Base-by-base conservation (phyloP, 2,797 vertebrate genomes). In the Hirundo rustica region DNA sequence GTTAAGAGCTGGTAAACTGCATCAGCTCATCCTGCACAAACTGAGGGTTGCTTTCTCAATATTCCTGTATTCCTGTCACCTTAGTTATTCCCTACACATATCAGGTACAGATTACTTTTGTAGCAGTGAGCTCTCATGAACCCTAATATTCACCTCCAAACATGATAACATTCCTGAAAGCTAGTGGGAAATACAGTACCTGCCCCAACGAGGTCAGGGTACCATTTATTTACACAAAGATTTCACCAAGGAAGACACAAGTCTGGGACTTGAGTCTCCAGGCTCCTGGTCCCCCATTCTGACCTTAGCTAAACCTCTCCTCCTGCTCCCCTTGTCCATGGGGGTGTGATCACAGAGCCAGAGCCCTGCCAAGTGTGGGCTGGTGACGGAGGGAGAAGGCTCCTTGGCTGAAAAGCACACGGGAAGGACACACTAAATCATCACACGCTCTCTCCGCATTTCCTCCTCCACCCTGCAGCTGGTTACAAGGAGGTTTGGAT, bases 341-440 rank as follows among this genome's bases (percentile, higher is more conserved):
- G 16, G 32, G 26, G 14, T 88, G 65, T 14, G 54, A 68, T 42
- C 29, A 77, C 15, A 3, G 8, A 92, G 62, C 29, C 22, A 3
- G 34, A 89, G 48, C 76, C 23, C 5, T 3, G 32, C 54, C 1
- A 10, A 75, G 51, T 10, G 18, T 1, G 10, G 48, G 61, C 16
- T 73, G 71, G 10, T 32, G 55, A 64, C 55, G 51, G 51, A 92
- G 61, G 78, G 79, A 94, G 70, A 81, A 92, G 51, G 85, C 36
- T 94, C 45, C 66, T 73, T 55, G 66, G 78, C 65, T 85, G 79
- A 91, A 96, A 96, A 89, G 89, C 85, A 86, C 0, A 0, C 1
- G 5, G 85, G 92, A 95, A 95, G 92, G 92, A 95, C 91, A 73
- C 91, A 84, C 94, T 94, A 96, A 96, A 96, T 96, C 91, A 97